A percentile compares a stretch with the other conserved stretches of the same genome.
Evolutionary conservation across 2,797 vertebrate genomes (phyloP).

Genomic region (Crax fasciolata): DNA sequence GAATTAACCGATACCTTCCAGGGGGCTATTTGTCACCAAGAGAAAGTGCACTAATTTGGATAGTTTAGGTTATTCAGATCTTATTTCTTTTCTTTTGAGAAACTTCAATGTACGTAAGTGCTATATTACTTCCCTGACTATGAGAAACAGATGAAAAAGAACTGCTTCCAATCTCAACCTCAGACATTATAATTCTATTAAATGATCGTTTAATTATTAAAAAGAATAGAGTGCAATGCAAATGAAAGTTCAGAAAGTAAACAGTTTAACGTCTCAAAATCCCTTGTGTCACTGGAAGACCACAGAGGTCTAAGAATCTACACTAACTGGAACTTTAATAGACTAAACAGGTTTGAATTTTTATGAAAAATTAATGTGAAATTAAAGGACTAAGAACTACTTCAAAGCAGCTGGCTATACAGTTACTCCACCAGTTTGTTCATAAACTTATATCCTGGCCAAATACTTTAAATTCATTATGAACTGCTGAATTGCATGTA

Average conservation of each 20-base stretch:
- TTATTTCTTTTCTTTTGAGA: constrained; percentile 28
- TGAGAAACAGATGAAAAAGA: constrained; percentile 49
- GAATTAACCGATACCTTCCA: constrained; percentile 55
- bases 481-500: constrained; percentile 31
- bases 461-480: constrained; percentile 24
- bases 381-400: constrained; percentile 37
- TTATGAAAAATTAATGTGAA: constrained; percentile 28
- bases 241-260: constrained; percentile 43
- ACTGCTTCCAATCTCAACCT: background rate
- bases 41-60: constrained; percentile 11
- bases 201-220: constrained; percentile 16
- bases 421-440: constrained; percentile 1
- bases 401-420: constrained; percentile 16
- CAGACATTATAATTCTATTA: constrained; percentile 11
- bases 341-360: constrained; percentile 40
- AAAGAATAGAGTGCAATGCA: constrained; percentile 6
- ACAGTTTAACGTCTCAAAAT: constrained; percentile 11
- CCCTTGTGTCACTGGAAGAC: background rate
- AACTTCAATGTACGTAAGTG: background rate
- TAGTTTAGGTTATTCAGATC: constrained; percentile 17
- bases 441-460: constrained; percentile 1
- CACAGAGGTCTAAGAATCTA: constrained; percentile 1
- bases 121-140: background rate
- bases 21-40: constrained; percentile 20
- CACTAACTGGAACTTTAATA: constrained; percentile 24